Base-by-base conservation (phyloP, 2,113 vertebrate species). In the Hyperoodon ampullatus region DNA sequence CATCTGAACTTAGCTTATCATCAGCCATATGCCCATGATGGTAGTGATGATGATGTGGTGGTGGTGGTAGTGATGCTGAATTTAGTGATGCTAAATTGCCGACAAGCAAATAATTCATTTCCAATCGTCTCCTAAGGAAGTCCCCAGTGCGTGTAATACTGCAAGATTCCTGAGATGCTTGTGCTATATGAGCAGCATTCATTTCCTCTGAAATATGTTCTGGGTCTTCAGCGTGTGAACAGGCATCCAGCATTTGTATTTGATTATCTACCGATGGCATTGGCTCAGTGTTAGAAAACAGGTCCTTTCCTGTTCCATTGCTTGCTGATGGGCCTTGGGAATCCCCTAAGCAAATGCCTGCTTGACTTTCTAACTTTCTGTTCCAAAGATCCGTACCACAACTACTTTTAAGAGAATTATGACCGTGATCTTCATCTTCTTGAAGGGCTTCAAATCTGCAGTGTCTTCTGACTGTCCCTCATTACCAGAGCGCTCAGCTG, bases 1-100 rank as follows among this genome's bases (percentile, higher is more conserved):
- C 99, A 87, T 99, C 99, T 4, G 99, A 99, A 68, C 99, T 99
- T 95, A 99, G 98, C 99, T 99, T 99, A 98, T 99, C 99, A 98
- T 99, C 99, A 80, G 99, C 99, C 99, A 99, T 99, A 58, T 99
- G 99, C 58, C 99, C 99, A 12, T 99, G 99, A 0, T 99, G 99
- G 65, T 99, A 98, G 35, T 98, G 98, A 6, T 99, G 99, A 8
- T 99, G 99, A 53, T 99, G 99, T 99, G 99, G 24, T 61, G 23
- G 10, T 28, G 60, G 0, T 55, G 19, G 19, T 81, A 39, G 39
- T 99, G 99, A 82, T 99, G 99, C 96, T 99, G 99, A 35, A 58
- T 35, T 24, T 35, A 80, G 33, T 58, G 53, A 58, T 81, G 53
- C 53, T 58, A 98, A 99, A 99, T 42, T 99, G 99, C 0, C 99